Evolutionary conservation across 2,888 invertebrate species (phyloP), one percentile per base, ranked within the genome.

Genomic region (Campaea margaritaria): DNA sequence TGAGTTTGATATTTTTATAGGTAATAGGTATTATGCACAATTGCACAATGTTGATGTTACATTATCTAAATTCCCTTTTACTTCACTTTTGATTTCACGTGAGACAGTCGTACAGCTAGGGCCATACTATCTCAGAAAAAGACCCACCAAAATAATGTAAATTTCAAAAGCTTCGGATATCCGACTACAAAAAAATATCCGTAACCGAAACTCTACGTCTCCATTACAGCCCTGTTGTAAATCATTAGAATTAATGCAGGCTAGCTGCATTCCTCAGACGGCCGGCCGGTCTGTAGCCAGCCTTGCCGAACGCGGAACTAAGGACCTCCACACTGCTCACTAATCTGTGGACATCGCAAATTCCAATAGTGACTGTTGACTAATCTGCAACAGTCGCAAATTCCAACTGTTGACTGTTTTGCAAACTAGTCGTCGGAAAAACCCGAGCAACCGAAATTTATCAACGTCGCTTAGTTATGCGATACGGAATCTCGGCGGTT

Each of bases 371-470:
- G 77, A 14, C 53, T 82, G 31, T 31, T 82, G 81, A 28, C 2
- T 16, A 42, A 46, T 34, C 39, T 39, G 39, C 14, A 14, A 39
- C n/a, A 39, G 41, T 52, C 42, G 49, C 70, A 65, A 81, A 84
- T 86, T 81, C 82, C 76, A 65, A 68, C 58, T 68, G 65, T 65
- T 67, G 78, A 28, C 48, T 82, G 81, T 82, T 82, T 79, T 76
- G 66, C 68, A 72, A 82, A 82, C 83, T 78, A 79, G 85, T 82
- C 72, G 63, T 58, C 57, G 78, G 77, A 81, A 86, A 86, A 87
- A 82, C 83, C 84, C 78, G 67, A 31, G 27, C 52, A 34, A 38
- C 51, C 50, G 50, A 58, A 49, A 64, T 67, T 51, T 62, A 67
- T 69, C 72, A 59, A 63, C 66, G 73, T 74, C 75, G 34, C 31